phyloP scores from a whole-genome alignment of 2,113 vertebrate genomes.

The Galemys pyrenaicus region DNA sequence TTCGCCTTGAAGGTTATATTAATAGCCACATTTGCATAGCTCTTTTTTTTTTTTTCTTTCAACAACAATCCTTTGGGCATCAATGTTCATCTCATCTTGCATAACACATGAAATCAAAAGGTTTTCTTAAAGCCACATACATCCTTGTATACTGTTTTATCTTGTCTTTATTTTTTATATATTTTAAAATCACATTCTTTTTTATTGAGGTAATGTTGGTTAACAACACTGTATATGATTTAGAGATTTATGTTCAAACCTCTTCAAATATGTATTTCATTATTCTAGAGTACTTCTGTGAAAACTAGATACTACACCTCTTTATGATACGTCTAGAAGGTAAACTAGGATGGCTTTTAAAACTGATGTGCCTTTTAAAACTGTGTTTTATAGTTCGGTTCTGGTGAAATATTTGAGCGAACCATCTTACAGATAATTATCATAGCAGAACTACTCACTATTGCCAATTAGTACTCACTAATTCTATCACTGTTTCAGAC shows the following conservation, averaged over 20 bases:
- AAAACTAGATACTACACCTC: not conserved
- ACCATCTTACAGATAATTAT: not conserved
- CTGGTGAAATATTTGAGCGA: not conserved
- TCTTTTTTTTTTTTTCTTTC: conserved; percentile 8
- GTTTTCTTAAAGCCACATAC: conserved; percentile 18
- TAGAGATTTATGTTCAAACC: too few relatives aligned
- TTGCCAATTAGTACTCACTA: not conserved
- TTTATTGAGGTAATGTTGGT: too few relatives aligned
- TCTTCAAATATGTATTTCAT: not conserved
- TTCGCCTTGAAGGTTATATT: conserved; percentile 56
- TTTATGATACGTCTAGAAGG: not conserved
- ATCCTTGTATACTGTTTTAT: not conserved
- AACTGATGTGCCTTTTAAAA: too few relatives aligned
- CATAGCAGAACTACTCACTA: not conserved
- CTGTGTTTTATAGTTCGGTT: not conserved
- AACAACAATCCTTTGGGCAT: not conserved
- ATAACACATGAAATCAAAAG: conserved; percentile 11
- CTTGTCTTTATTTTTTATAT: not conserved
- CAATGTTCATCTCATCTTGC: conserved; percentile 27
- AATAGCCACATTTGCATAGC: conserved; percentile 60
- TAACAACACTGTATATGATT: too few relatives aligned
- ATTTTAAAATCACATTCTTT: too few relatives aligned
- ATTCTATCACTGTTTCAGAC: not conserved
- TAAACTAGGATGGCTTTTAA: not conserved
- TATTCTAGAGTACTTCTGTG: not conserved